Conservation (phyloP, 2,113 vertebrate species). For the Tychaedon coryphoeus region DNA sequence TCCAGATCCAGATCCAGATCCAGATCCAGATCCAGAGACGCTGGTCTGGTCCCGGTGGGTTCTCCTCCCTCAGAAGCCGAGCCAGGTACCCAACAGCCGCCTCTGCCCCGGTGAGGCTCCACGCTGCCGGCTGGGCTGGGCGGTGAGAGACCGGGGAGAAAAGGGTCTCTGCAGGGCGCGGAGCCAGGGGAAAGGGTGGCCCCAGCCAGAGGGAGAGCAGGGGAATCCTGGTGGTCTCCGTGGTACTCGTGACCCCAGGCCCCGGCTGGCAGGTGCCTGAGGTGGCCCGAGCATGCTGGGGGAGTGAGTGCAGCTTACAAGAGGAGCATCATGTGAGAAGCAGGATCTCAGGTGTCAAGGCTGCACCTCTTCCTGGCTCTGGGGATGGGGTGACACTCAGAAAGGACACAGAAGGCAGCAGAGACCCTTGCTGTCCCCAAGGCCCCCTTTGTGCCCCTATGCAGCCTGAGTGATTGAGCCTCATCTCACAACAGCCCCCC, state of each 20-base stretch:
- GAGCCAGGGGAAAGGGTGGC: neutral
- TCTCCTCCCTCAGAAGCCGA: fast-evolving
- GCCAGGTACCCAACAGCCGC: neutral
- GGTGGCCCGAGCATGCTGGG: no score
- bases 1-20: no score
- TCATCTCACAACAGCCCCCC: neutral
- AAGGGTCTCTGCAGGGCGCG: neutral
- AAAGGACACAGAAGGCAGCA: neutral
- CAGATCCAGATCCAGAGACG: fast-evolving
- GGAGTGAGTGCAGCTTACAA: neutral
- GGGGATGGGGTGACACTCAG: neutral
- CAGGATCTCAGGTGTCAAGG: neutral
- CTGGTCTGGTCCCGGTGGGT: fast-evolving
- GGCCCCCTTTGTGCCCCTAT: neutral
- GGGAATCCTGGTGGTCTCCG: fast-evolving
- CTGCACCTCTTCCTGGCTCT: neutral
- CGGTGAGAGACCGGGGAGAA: neutral
- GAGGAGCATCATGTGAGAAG: neutral
- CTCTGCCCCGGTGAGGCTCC: no score
- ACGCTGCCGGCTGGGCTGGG: neutral
- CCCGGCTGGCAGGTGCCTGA: neutral
- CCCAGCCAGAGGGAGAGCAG: no score
- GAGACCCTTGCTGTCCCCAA: neutral
- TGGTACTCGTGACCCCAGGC: no score
- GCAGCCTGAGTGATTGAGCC: neutral